phyloP scores from a whole-genome alignment of 2,888 invertebrate genomes.

The Lasioglossum calceatum region DNA sequence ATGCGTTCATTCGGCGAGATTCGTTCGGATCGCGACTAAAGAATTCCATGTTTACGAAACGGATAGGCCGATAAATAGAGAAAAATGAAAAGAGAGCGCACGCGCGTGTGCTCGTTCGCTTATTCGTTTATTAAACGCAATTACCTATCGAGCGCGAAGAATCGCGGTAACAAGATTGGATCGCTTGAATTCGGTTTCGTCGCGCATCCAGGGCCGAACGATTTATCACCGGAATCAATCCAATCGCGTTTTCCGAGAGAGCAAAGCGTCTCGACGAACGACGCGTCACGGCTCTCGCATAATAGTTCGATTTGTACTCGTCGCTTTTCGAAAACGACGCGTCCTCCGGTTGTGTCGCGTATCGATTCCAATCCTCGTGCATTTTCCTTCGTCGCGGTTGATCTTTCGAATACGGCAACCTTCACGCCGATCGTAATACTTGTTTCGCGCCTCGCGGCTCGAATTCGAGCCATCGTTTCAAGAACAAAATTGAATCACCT shows the following conservation, averaged over 20 bases:
- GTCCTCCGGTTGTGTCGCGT: not conserved
- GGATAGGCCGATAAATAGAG: not conserved
- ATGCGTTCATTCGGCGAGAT: not conserved
- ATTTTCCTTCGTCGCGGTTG: not conserved
- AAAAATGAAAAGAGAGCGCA: not conserved
- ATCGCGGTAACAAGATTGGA: not conserved
- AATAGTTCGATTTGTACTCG: constrained; percentile 79
- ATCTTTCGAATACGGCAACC: not conserved
- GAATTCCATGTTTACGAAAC: not conserved
- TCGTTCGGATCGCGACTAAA: not conserved
- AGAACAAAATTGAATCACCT: not conserved
- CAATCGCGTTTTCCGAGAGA: constrained; percentile 74
- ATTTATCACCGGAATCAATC: constrained; percentile 80
- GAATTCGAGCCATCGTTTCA: not conserved
- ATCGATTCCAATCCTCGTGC: not conserved
- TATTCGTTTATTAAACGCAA: not conserved
- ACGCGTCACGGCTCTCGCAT: constrained; percentile 72
- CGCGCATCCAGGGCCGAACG: constrained; percentile 37
- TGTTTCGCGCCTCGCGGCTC: not conserved
- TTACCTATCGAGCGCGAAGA: not conserved
- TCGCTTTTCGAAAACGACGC: constrained; percentile 54
- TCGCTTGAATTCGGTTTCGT: not conserved
- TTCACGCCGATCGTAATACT: not conserved
- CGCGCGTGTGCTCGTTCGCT: not conserved
- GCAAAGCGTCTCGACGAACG: constrained; percentile 53